Evolutionary conservation across 2,113 vertebrate genomes (phyloP), one percentile per base, ranked within the genome.

Genomic region (Sclerurus mexicanus): DNA sequence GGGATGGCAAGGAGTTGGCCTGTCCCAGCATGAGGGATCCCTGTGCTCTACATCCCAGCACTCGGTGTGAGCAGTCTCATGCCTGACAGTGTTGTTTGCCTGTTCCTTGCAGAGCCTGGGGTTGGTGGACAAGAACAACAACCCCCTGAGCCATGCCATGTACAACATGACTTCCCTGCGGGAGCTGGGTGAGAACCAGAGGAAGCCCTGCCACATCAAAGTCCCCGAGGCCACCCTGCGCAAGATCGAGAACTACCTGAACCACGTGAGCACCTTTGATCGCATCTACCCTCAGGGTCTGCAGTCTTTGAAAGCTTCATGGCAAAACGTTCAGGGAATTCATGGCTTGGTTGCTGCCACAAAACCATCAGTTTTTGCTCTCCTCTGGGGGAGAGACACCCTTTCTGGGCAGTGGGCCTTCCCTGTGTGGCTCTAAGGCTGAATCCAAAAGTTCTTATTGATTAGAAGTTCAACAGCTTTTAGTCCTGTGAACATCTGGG

Each of bases 61-160:
- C 12, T 9, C 30, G 0, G 1, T 12, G 6, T 7, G 44, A 37
- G 59, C 56, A 14, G 31, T 16, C 75, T 35, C 5, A 7, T 44
- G 47, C 9, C 47, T 86, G 76, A 50, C 5, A 4, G 20, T 7
- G 28, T 0, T 12, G 17, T 66, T 50, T 80, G 33, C 35, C 50
- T 60, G 55, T 69, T 87, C 25, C 37, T 79, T 85, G 30, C 96
- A 99, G 99, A 99, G 99, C 94, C 97, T 99, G 68, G 97, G 98
- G 53, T 96, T 99, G 81, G 97, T 99, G 64, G 99, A 99, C 95
- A 97, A 98, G 84, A 97, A 99, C 96, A 99, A 99, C 82, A 98
- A 98, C 33, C 99, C 99, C 0, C 98, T 99, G 58, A 99, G 98
- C 64, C 99, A 99, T 0, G 99, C 99, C 33, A 99, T 98, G 97